Conservation (phyloP, 2,888 invertebrate genomes). For the Drosophila yooni region DNA sequence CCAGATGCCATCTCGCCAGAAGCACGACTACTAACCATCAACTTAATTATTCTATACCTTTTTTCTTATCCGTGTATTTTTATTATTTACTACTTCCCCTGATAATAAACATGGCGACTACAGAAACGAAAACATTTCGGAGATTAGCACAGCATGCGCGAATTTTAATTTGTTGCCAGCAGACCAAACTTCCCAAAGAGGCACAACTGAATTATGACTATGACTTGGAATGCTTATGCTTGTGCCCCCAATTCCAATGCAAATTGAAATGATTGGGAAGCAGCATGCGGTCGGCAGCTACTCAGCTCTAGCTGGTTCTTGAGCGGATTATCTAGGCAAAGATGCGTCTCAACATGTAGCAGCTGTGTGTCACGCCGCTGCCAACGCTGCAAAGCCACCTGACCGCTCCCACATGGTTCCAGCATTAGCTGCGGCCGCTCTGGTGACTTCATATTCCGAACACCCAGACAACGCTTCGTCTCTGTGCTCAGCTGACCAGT, state of each 20-base stretch:
- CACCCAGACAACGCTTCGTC: constrained; percentile 66
- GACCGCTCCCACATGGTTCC: constrained; percentile 27
- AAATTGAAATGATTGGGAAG: constrained; percentile 84
- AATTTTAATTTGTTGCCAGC: constrained; percentile 62
- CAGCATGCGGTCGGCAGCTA: constrained; percentile 76
- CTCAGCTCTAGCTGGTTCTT: constrained; percentile 73
- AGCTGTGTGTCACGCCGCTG: constrained; percentile 76
- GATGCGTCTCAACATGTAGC: constrained; percentile 72
- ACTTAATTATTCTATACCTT: constrained; percentile 70
- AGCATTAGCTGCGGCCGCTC: constrained; percentile 16
- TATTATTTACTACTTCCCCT: not conserved
- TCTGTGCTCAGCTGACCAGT: constrained; percentile 67
- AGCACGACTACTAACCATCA: constrained; percentile 72
- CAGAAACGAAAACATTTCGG: constrained; percentile 71
- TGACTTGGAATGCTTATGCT: constrained; percentile 25
- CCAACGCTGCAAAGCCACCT: constrained; percentile 75
- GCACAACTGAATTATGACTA: not conserved
- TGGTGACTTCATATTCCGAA: not conserved
- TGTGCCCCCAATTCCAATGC: constrained; percentile 81
- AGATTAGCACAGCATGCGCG: constrained; percentile 64
- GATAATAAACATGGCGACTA: constrained; percentile 25
- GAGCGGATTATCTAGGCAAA: constrained; percentile 83
- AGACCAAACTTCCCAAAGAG: not conserved
- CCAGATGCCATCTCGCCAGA: constrained; percentile 74
- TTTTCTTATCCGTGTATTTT: constrained; percentile 9